Conservation (phyloP, 2,888 invertebrate genomes). For the Agrochola circellaris region DNA sequence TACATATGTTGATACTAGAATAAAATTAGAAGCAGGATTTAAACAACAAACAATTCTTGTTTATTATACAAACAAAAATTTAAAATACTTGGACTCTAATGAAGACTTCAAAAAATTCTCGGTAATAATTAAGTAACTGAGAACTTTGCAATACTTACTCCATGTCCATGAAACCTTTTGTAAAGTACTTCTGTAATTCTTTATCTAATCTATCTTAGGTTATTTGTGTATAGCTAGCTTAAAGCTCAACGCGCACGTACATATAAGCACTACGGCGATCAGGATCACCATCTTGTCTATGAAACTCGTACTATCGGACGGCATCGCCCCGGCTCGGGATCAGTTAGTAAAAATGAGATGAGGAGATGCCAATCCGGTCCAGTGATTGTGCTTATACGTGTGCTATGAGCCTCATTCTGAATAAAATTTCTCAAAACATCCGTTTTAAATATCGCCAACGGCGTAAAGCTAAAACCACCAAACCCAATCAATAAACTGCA, state of each 20-base stretch:
- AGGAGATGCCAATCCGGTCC: no score
- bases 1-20: background rate
- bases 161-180: background rate
- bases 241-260: background rate
- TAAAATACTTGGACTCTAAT: background rate
- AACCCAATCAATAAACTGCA: constrained; percentile 3
- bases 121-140: background rate
- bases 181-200: background rate
- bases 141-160: background rate
- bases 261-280: background rate
- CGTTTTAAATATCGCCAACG: background rate
- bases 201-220: background rate
- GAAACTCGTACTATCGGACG: background rate
- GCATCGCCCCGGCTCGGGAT: background rate
- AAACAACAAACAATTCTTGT: background rate
- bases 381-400: background rate
- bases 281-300: background rate
- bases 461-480: background rate
- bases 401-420: background rate
- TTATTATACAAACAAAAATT: no score
- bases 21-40: background rate
- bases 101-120: background rate
- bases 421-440: background rate
- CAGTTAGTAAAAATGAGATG: background rate
- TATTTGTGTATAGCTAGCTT: background rate